Percentiles rank a stretch among this genome's conserved stretches.
phyloP scores from a whole-genome alignment of 2,888 invertebrate species.

The Spisula subtruncata region DNA sequence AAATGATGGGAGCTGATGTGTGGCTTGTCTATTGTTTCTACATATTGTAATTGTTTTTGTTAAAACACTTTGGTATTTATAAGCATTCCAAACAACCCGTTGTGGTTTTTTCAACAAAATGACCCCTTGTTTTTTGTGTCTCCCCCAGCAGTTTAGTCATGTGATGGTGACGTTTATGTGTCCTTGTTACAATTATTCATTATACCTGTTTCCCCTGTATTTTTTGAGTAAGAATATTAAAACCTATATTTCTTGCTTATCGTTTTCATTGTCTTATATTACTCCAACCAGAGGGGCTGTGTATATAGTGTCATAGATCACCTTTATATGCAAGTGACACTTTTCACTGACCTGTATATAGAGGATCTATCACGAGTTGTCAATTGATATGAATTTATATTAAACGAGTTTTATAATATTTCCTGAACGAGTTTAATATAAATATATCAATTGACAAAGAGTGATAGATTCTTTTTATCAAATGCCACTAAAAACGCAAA shows the following conservation, averaged over 20 bases:
- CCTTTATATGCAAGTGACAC: not conserved
- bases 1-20: not conserved
- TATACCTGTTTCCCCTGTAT: slow-evolving; percentile 29
- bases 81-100: slow-evolving; percentile 19
- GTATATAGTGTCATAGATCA: too few species aligned
- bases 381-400: too few species aligned
- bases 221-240: slow-evolving; percentile 32
- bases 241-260: slow-evolving; percentile 26
- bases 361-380: too few species aligned
- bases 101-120: slow-evolving; percentile 1
- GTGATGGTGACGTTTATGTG: not conserved
- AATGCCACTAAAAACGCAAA: too few species aligned
- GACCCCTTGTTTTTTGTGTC: not conserved
- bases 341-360: not conserved
- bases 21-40: not conserved
- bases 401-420: too few species aligned
- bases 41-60: slow-evolving; percentile 11
- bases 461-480: too few species aligned
- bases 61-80: slow-evolving; percentile 3
- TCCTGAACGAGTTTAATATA: too few species aligned
- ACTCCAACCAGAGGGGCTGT: too few species aligned
- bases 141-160: not conserved
- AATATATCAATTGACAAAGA: too few species aligned
- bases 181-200: slow-evolving; percentile 21
- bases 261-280: not conserved